Percentiles rank a stretch among this genome's conserved stretches.
phyloP scores from a whole-genome alignment of 2,113 vertebrate genomes.

The Aplodontia rufa region DNA sequence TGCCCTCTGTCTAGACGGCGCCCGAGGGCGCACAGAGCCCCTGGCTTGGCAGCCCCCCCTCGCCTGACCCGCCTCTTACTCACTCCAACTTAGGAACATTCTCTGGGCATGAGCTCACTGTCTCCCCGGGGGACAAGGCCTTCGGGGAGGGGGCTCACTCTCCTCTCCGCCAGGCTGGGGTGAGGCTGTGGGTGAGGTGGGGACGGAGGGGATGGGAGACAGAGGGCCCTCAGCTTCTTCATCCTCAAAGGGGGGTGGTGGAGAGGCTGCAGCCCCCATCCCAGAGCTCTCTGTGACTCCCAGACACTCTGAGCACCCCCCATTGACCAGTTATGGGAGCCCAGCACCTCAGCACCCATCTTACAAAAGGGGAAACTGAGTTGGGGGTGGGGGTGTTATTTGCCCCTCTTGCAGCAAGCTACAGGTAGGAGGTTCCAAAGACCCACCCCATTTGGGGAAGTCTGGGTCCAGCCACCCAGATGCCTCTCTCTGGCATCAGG shows the following conservation, averaged over 20 bases:
- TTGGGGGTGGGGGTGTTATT: neutral
- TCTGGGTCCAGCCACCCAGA: neutral
- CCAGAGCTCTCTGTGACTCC: neutral
- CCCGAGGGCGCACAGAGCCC: constrained; percentile 62
- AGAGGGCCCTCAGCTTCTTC: neutral
- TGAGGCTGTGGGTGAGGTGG: neutral
- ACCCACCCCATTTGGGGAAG: neutral
- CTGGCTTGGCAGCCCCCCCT: constrained; percentile 52
- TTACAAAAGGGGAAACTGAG: constrained; percentile 49
- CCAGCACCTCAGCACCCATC: neutral
- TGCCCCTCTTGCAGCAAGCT: neutral
- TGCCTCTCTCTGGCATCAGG: neutral
- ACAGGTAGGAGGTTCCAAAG: neutral
- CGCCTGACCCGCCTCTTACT: constrained; percentile 75
- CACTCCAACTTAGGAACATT: constrained; percentile 80
- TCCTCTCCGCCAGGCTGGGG: neutral
- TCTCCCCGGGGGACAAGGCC: constrained; percentile 72
- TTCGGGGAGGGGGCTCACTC: constrained; percentile 74
- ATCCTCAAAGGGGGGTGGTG: neutral
- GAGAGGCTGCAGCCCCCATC: neutral
- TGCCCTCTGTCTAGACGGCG: constrained; percentile 75
- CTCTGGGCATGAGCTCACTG: constrained; percentile 78
- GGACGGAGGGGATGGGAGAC: neutral
- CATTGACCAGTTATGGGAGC: neutral
- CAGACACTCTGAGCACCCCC: neutral